Evolutionary conservation across 2,113 vertebrate species (phyloP), one percentile per base, ranked within the genome.

Genomic region (Dendropsophus ebraccatus): DNA sequence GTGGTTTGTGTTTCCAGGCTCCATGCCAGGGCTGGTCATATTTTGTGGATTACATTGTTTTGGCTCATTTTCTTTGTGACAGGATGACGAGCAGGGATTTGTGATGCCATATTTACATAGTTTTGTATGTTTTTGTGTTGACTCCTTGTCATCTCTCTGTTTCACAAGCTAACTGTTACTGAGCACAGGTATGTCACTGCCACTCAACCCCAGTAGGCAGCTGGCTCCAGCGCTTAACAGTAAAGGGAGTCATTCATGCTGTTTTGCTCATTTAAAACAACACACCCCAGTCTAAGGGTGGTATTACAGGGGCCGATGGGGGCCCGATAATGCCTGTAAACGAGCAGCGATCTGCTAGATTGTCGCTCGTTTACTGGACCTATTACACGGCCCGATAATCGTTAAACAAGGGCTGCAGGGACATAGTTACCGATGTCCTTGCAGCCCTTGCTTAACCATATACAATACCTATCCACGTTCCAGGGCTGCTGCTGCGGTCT

Each of bases 41-140:
- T 86, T 86, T 86, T 86, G 84, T 41, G 70, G 74, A 79, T 85
- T 85, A 72, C 65, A 73, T 81, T 86, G 77, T 86, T 80, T 80
- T 70, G 54, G 28, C 72, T 65, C 37, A 5, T 78, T 79, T 86
- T 84, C 5, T 80, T 78, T 81, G 17, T 81, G 65, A 86, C 50
- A 69, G 23, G 23, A 69, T 79, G 45, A 79, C 5, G 9, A 79
- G 84, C 45, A 69, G 35, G 77, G 65, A 45, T 80, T 81, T 81
- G 72, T 76, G 82, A 84, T 5, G 72, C 70, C 37, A 50, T 84
- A 75, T 84, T 60, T 60, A 58, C n/a, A 45, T 54, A 6, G 9
- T 84, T 30, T 58, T 21, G 25, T 77, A 16, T 84, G 56, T 78
- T 85, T 35, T 77, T 17, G 56, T 84, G 16, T 14, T 52, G 37